These are phyloP conservation scores for Ganaspis brasiliensis DNA, from an alignment of 2,888 invertebrate species.

Conservation along the genomic window DNA sequence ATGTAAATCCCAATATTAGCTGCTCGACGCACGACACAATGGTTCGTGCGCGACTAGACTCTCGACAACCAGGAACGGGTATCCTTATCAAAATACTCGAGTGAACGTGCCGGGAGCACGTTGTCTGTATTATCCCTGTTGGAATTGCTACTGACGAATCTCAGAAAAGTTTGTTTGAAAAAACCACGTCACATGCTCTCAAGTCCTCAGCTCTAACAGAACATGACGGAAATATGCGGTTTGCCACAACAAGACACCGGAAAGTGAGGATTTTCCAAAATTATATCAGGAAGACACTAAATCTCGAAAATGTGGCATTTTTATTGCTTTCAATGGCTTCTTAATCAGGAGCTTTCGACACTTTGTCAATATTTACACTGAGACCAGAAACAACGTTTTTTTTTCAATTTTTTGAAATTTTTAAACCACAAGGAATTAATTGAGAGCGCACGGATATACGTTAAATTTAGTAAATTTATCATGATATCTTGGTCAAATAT, in stretches of 20 bases:
- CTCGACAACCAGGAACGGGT: constrained; percentile 55
- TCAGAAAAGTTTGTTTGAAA: constrained; percentile 62
- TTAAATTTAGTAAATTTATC: neutral
- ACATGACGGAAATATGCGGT: constrained; percentile 51
- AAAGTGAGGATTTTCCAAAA: constrained; percentile 20
- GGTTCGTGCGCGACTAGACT: constrained; percentile 46
- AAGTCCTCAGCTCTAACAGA: constrained; percentile 52
- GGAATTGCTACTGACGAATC: constrained; percentile 51
- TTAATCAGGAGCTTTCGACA: neutral
- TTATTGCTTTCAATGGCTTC: neutral
- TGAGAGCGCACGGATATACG: no score
- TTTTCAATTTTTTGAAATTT: neutral
- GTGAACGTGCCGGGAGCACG: constrained; percentile 71
- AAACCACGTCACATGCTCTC: constrained; percentile 62
- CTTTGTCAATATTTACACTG: neutral
- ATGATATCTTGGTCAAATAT: no score
- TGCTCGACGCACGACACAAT: constrained; percentile 60
- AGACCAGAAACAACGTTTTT: neutral
- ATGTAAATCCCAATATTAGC: constrained; percentile 77
- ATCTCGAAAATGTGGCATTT: neutral
- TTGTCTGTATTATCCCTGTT: constrained; percentile 61
- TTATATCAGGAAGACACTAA: neutral
- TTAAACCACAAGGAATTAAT: no score
- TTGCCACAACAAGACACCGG: constrained; percentile 50
- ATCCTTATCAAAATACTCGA: constrained; percentile 77